phyloP scores from a whole-genome alignment of 2,888 invertebrate species.

The Chloroclystis v-ata region DNA sequence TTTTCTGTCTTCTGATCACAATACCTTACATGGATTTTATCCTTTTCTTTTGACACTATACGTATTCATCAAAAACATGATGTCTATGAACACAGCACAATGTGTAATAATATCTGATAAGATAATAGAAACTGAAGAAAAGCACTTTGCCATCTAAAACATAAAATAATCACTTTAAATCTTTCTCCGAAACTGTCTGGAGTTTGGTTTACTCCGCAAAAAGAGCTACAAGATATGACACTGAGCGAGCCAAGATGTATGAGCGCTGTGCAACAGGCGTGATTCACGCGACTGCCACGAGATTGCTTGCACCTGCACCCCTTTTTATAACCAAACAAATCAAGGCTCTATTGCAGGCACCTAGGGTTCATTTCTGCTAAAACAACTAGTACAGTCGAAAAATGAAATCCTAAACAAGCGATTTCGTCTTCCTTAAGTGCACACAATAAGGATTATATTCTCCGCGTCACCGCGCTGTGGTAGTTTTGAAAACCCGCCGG shows the following conservation, averaged over 20 bases:
- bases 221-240: slow-evolving; percentile 56
- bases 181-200: slow-evolving; percentile 11
- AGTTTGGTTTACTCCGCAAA: slow-evolving; percentile 34
- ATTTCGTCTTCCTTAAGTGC: slow-evolving; percentile 40
- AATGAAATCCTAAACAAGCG: slow-evolving; percentile 49
- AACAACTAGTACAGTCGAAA: slow-evolving; percentile 33
- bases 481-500: slow-evolving; percentile 47
- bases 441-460: slow-evolving; percentile 33
- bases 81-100: too few species aligned
- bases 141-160: too few species aligned
- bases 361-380: slow-evolving; percentile 35
- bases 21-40: too few species aligned
- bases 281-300: slow-evolving; percentile 59
- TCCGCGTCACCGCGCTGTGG: slow-evolving; percentile 26
- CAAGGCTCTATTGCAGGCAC: slow-evolving; percentile 27
- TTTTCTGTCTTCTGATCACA: too few species aligned
- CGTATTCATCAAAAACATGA: too few species aligned
- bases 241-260: slow-evolving; percentile 65
- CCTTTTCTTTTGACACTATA: too few species aligned
- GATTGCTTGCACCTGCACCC: slow-evolving; percentile 62
- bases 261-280: slow-evolving; percentile 61
- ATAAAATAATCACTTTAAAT: too few species aligned
- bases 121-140: too few species aligned
- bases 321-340: slow-evolving; percentile 26
- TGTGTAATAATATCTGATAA: too few species aligned